Evolutionary conservation across 1,140 invertebrate species (phyloP).

Genomic region (Zelostemma sp.): DNA sequence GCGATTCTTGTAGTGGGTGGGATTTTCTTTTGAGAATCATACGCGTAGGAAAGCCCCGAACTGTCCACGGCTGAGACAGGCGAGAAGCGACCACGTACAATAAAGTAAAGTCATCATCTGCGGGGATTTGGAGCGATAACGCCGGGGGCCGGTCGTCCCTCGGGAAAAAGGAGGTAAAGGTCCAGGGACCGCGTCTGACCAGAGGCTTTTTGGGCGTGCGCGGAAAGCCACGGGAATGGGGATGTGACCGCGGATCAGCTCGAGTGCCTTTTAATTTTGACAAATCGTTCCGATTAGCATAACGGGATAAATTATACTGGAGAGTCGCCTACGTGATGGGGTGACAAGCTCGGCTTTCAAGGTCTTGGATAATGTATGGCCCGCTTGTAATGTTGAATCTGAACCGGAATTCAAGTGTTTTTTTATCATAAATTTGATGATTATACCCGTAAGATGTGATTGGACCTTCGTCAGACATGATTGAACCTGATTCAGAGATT

Average conservation of each 20-base stretch:
- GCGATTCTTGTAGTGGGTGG: slow-evolving; percentile 42
- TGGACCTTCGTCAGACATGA: too few species aligned
- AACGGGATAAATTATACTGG: slow-evolving; percentile 70
- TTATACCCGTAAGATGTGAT: too few species aligned
- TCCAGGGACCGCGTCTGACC: slow-evolving; percentile 27
- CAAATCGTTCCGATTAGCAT: slow-evolving; percentile 72
- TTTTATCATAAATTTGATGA: too few species aligned
- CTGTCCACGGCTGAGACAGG: not conserved
- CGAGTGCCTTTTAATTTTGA: slow-evolving; percentile 72
- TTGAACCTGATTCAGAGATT: too few species aligned
- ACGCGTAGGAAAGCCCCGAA: too few species aligned
- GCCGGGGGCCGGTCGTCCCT: slow-evolving; percentile 54
- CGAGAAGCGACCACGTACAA: slow-evolving; percentile 61
- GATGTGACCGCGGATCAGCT: slow-evolving; percentile 62
- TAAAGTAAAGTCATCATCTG: slow-evolving; percentile 71
- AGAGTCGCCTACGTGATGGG: slow-evolving; percentile 43
- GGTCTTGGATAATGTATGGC: slow-evolving; percentile 10
- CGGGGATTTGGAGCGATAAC: slow-evolving; percentile 69
- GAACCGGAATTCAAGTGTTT: too few species aligned
- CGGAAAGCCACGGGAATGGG: slow-evolving; percentile 43
- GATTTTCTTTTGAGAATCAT: slow-evolving; percentile 39
- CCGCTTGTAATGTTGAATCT: not conserved
- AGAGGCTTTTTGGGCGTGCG: slow-evolving; percentile 10
- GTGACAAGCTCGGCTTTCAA: slow-evolving; percentile 38
- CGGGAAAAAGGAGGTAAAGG: slow-evolving; percentile 45